Evolutionary conservation across 2,113 vertebrate genomes (phyloP).

Genomic region (Cynocephalus volans): DNA sequence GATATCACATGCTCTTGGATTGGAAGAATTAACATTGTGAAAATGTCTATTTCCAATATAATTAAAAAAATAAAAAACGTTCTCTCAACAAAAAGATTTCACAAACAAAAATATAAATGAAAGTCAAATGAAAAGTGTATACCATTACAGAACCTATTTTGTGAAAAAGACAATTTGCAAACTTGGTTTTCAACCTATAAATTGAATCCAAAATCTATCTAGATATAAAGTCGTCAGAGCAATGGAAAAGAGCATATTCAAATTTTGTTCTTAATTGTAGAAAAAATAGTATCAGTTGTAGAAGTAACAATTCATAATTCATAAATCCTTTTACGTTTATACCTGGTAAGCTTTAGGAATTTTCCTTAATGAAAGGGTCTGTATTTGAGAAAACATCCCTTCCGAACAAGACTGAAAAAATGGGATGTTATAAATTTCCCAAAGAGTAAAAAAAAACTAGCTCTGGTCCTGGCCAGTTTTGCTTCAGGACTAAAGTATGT

Average conservation of each 20-base stretch:
- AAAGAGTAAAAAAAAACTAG: slow-evolving; percentile 48
- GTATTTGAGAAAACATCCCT: background rate
- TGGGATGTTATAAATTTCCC: background rate
- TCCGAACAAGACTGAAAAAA: slow-evolving; percentile 37
- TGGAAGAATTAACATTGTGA: no score
- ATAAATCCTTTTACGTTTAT: background rate
- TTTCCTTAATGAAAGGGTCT: background rate
- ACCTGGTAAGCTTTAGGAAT: background rate
- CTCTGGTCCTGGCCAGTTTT: background rate
- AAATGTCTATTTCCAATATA: background rate
- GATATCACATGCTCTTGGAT: no score
- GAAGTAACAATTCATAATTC: slow-evolving; percentile 8
- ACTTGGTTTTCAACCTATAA: background rate
- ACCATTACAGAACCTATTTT: background rate
- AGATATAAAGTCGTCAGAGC: background rate
- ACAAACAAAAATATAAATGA: background rate
- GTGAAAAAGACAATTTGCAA: background rate
- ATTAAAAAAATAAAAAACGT: background rate
- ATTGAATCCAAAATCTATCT: background rate
- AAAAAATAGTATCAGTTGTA: background rate
- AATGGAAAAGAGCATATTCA: background rate
- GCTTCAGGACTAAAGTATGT: background rate
- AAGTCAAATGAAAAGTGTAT: slow-evolving; percentile 6
- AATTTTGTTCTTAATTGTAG: background rate
- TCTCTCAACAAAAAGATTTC: background rate